phyloP scores from a whole-genome alignment of 2,888 invertebrate species.

The Oscheius myriophilus region DNA sequence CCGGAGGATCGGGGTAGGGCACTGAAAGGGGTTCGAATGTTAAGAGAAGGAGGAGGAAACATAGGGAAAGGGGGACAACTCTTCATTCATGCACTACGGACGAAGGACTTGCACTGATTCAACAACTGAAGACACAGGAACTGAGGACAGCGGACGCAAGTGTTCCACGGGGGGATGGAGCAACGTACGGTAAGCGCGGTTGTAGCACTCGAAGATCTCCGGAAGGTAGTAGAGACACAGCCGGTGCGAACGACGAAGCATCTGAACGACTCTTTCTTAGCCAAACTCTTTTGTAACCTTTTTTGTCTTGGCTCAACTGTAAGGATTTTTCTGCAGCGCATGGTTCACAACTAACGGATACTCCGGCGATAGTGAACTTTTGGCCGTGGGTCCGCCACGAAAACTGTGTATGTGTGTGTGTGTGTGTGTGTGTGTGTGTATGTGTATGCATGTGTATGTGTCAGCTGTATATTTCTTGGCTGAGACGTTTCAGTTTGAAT shows the following conservation, averaged over 20 bases:
- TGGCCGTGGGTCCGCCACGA: too few relatives aligned
- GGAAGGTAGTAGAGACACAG: slow-evolving; percentile 70
- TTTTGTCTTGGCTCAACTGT: too few relatives aligned
- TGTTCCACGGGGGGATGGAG: slow-evolving; percentile 26
- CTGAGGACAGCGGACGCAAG: slow-evolving; percentile 17
- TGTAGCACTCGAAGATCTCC: slow-evolving; percentile 69
- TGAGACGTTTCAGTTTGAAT: too few relatives aligned
- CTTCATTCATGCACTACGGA: slow-evolving; percentile 13
- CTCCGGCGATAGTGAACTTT: too few relatives aligned
- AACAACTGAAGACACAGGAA: slow-evolving; percentile 27
- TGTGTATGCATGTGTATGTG: too few relatives aligned
- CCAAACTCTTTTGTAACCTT: too few relatives aligned
- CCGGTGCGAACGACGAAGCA: slow-evolving; percentile 66
- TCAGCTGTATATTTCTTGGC: too few relatives aligned
- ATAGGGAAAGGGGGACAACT: background rate
- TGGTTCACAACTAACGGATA: too few relatives aligned
- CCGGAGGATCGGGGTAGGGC: slow-evolving; percentile 62
- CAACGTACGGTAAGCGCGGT: slow-evolving; percentile 63
- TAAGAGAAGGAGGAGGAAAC: background rate
- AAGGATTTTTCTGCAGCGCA: too few relatives aligned
- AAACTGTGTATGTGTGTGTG: too few relatives aligned
- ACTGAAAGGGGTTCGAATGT: slow-evolving; percentile 45
- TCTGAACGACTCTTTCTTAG: slow-evolving; percentile 36
- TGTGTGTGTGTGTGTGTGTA: too few relatives aligned
- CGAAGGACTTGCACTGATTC: slow-evolving; percentile 24